These are phyloP conservation scores for Hypomesus transpacificus DNA, from an alignment of 2,113 vertebrate species.

Conservation along the genomic window DNA sequence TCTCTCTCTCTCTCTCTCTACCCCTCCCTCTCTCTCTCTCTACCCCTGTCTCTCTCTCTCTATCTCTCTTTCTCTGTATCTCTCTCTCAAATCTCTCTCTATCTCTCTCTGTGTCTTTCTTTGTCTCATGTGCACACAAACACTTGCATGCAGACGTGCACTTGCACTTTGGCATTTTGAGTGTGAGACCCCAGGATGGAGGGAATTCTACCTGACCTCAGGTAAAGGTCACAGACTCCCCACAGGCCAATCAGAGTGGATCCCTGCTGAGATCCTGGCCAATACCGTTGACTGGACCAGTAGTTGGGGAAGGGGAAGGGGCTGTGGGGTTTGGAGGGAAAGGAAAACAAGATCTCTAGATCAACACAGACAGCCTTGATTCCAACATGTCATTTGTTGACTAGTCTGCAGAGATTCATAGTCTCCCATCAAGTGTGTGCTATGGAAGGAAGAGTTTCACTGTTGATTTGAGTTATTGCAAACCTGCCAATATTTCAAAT, in stretches of 20 bases:
- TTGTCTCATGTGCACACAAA: not conserved
- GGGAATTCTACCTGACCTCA: not conserved
- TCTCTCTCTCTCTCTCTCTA: not conserved
- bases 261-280: constrained; percentile 24
- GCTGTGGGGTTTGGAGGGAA: too few species aligned
- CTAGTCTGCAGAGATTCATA: too few species aligned
- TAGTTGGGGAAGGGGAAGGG: not conserved
- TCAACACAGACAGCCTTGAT: not conserved
- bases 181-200: not conserved
- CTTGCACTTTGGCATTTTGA: not conserved
- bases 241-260: constrained; percentile 28
- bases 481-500: too few species aligned
- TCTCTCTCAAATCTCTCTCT: constrained; percentile 2
- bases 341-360: too few species aligned
- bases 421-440: too few species aligned
- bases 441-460: too few species aligned
- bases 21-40: not conserved
- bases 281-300: not conserved
- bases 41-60: constrained; percentile 1
- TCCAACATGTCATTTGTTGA: too few species aligned
- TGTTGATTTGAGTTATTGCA: too few species aligned
- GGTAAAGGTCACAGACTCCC: constrained; percentile 43
- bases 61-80: not conserved
- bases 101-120: not conserved
- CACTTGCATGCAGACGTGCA: constrained; percentile 4